These are phyloP conservation scores for Schizopygopsis pylzovi DNA, from an alignment of 2,797 vertebrate species.

Conservation along the genomic window DNA sequence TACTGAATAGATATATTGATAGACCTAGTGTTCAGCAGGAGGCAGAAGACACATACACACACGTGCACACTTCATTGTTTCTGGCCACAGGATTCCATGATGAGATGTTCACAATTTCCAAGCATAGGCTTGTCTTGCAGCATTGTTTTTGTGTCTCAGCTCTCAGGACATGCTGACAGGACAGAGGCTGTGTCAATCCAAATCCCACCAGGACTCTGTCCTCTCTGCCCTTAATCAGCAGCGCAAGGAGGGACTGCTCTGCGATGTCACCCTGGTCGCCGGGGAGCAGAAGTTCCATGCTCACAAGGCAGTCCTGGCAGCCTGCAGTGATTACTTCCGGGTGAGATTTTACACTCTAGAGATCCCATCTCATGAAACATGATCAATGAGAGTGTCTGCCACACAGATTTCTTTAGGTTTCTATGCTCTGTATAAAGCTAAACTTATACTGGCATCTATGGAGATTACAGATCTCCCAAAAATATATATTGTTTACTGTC, in stretches of 20 bases:
- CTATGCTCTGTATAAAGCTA: background rate
- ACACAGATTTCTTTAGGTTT: constrained; percentile 2
- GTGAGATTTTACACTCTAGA: constrained; percentile 76
- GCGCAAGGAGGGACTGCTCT: constrained; percentile 93
- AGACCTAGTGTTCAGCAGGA: constrained; percentile 5
- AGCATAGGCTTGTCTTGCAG: background rate
- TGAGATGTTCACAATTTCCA: constrained; percentile 12
- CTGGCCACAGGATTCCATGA: background rate
- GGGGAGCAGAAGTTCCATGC: constrained; percentile 96
- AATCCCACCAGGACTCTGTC: constrained; percentile 92
- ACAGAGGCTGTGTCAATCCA: constrained; percentile 95
- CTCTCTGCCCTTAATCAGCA: constrained; percentile 95
- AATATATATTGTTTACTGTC: background rate
- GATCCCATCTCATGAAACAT: background rate
- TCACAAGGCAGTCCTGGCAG: constrained; percentile 94
- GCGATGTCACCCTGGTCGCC: constrained; percentile 93
- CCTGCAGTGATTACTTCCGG: constrained; percentile 97
- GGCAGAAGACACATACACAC: background rate
- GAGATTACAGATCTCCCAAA: background rate
- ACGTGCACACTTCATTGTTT: background rate
- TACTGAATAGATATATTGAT: constrained; percentile 35
- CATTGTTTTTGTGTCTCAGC: constrained; percentile 65
- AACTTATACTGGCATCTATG: background rate
- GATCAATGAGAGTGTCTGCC: background rate
- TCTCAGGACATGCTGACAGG: constrained; percentile 95